Conservation (phyloP, 2,113 vertebrate genomes). For the Herpailurus yagouaroundi region DNA sequence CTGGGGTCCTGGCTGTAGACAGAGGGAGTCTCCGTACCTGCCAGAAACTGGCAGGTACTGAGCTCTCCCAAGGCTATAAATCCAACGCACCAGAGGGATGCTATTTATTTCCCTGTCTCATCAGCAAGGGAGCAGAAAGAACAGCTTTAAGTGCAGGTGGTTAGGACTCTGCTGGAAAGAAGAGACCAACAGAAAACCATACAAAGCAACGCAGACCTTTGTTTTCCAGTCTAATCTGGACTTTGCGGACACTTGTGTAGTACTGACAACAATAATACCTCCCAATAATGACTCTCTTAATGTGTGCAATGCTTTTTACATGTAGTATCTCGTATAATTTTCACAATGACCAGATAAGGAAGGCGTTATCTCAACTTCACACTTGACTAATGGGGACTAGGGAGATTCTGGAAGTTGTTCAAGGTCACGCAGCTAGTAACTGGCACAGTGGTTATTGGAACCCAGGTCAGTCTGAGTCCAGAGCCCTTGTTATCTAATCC, state of each 20-base stretch:
- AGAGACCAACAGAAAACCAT: not conserved
- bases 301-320: not conserved
- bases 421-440: not conserved
- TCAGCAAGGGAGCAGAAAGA: not conserved
- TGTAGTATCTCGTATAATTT: not conserved
- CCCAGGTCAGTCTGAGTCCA: not conserved
- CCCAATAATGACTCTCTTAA: not conserved
- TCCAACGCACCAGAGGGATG: not conserved
- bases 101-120: constrained; percentile 16
- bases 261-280: not conserved
- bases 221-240: not conserved
- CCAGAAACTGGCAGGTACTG: not conserved
- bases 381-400: not conserved
- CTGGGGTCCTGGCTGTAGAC: not conserved
- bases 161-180: not conserved
- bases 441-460: not conserved
- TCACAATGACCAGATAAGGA: not conserved
- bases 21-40: not conserved
- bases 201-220: not conserved
- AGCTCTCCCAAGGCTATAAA: not conserved
- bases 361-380: not conserved
- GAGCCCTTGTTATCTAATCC: not conserved
- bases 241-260: not conserved
- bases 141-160: constrained; percentile 49
- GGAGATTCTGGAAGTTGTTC: not conserved